Conservation (phyloP, 2,888 invertebrate species). For the Gryllus longicercus region DNA sequence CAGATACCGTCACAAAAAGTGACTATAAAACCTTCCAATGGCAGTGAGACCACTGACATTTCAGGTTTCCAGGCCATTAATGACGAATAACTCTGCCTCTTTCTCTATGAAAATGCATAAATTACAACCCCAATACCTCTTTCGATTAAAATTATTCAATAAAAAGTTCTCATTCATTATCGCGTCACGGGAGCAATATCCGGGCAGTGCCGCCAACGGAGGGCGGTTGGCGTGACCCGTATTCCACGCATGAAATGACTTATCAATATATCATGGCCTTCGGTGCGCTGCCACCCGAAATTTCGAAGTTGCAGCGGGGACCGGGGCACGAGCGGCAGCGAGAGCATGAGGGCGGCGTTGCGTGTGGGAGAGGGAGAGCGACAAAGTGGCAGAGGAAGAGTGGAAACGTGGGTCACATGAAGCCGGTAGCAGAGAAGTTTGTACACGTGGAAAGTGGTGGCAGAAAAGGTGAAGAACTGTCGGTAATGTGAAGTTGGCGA, state of each 20-base stretch:
- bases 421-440: not conserved
- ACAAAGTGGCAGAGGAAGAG: not conserved
- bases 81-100: not conserved
- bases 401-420: not conserved
- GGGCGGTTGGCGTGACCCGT: not conserved
- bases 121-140: not conserved
- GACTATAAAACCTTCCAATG: too few relatives aligned
- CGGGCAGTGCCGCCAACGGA: not conserved
- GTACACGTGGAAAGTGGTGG: not conserved
- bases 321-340: not conserved
- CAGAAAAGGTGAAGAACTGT: not conserved
- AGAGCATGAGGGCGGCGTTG: not conserved
- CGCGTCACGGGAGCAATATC: not conserved
- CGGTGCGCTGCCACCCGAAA: not conserved
- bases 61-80: too few relatives aligned
- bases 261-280: slow-evolving; percentile 4
- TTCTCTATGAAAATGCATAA: not conserved
- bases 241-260: not conserved
- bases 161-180: slow-evolving; percentile 2
- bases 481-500: too few relatives aligned
- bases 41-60: too few relatives aligned
- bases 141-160: slow-evolving; percentile 3
- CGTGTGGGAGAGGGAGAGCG: not conserved
- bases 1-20: too few relatives aligned
- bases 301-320: not conserved